These are phyloP conservation scores for Misgurnus anguillicaudatus DNA, from an alignment of 2,113 vertebrate species.

Conservation along the genomic window DNA sequence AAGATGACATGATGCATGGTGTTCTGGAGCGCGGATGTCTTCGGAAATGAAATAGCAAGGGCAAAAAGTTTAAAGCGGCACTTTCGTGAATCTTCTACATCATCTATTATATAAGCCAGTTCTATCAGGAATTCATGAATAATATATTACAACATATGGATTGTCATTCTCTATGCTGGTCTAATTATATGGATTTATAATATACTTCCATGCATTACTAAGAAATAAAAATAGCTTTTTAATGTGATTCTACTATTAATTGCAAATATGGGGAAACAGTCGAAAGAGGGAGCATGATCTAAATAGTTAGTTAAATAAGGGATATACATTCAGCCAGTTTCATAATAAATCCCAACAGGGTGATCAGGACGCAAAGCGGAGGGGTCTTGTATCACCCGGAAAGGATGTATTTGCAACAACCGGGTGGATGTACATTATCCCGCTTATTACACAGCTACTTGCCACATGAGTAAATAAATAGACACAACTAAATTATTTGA, in stretches of 20 bases:
- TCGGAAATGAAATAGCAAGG: not conserved
- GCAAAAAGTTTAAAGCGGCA: constrained; percentile 44
- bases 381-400: too few species aligned
- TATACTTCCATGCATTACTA: constrained; percentile 65
- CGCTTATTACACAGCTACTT: too few species aligned
- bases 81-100: constrained; percentile 29
- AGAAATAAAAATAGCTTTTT: constrained; percentile 30
- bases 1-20: not conserved
- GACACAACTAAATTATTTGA: too few species aligned
- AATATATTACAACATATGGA: constrained; percentile 61
- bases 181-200: constrained; percentile 61
- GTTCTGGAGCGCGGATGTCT: not conserved
- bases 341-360: too few species aligned
- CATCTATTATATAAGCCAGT: constrained; percentile 45
- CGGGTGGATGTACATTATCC: too few species aligned
- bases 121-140: constrained; percentile 63
- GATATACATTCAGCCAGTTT: too few species aligned
- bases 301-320: too few species aligned
- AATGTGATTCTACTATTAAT: not conserved
- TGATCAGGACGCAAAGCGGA: too few species aligned
- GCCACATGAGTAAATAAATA: too few species aligned
- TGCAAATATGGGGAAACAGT: not conserved
- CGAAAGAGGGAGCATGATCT: not conserved
- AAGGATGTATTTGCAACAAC: too few species aligned
- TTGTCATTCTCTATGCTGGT: constrained; percentile 38